Percentiles rank a stretch among this genome's conserved stretches.
These are phyloP conservation scores for Geophilus truncorum DNA, from an alignment of 2,888 invertebrate species.

Conservation along the genomic window DNA sequence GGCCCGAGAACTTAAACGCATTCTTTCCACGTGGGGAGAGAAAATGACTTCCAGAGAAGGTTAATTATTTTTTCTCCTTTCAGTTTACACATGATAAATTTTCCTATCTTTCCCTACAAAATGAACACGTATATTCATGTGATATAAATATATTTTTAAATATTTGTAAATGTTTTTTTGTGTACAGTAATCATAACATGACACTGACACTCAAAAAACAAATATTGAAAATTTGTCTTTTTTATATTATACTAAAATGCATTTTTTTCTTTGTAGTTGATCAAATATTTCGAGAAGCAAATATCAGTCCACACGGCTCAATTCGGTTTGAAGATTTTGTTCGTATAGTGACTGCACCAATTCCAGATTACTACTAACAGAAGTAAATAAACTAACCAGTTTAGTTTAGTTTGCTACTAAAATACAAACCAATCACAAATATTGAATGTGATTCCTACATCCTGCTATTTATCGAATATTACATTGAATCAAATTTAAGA, in stretches of 20 bases:
- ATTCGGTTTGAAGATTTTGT: constrained; percentile 89
- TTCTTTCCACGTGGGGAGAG: constrained; percentile 89
- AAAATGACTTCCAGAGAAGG: constrained; percentile 64
- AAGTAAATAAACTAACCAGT: no score
- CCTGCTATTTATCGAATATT: no score
- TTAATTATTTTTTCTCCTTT: constrained; percentile 42
- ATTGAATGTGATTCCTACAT: no score
- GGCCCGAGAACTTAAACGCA: constrained; percentile 74
- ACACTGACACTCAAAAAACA: no score
- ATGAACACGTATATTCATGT: no score
- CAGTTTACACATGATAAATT: not conserved
- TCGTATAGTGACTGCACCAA: constrained; percentile 85
- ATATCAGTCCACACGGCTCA: constrained; percentile 69
- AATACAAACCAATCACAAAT: no score
- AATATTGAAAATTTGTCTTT: not conserved
- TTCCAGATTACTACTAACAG: constrained; percentile 80
- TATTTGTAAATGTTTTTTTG: no score
- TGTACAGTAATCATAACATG: no score
- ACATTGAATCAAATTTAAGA: no score
- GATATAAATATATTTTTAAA: no score
- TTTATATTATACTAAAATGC: not conserved
- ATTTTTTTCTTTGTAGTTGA: constrained; percentile 58
- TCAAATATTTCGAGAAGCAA: constrained; percentile 85
- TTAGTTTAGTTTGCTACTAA: no score
- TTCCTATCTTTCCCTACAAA: no score